Evolutionary conservation across 2,797 vertebrate genomes (phyloP), one percentile per base, ranked within the genome.

Genomic region (Macrochelys suwanniensis): DNA sequence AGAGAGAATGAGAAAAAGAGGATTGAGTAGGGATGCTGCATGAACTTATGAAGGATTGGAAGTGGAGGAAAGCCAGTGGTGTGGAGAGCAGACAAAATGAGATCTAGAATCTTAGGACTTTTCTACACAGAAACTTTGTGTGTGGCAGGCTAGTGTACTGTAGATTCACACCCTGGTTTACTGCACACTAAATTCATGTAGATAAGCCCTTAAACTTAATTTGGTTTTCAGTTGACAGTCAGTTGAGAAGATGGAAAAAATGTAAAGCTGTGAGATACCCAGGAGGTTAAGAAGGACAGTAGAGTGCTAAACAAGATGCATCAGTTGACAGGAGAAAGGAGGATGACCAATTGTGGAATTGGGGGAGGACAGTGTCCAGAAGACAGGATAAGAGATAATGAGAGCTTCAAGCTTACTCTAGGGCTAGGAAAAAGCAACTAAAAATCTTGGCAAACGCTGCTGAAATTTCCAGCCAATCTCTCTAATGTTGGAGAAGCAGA

Each of bases 321-420:
- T 21, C 9, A 79, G 49, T 74, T 42, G 5, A 17, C 6, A 80
- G 2, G 3, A 33, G 33, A n/a, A 51, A 51, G 57, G 11, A 45
- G 53, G 74, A 28, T 7, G 61, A 19, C 5, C 4, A 11, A 16
- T 54, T 0, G 0, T 26, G 84, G 47, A 19, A 12, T 42, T 84
- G 50, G 71, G 45, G 61, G n/a, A 33, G 1, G 11, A 17, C 59
- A 2, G 37, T 3, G 2, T 1, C 1, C 17, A 5, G 3, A 11
- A 1, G 59, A 65, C 31, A 45, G 9, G 74, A 5, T 1, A 77
- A 37, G 33, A 10, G 85, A 4, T 49, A 57, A 13, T 0, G 4
- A 47, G 11, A 77, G 82, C 82, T 78, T 47, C 0, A 1, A 47
- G 47, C 1, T 1, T n/a, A 2, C 8, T 11, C 1, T 33, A 3